Base-by-base conservation (phyloP, 1,140 invertebrate species). In the Heterodera schachtii region DNA sequence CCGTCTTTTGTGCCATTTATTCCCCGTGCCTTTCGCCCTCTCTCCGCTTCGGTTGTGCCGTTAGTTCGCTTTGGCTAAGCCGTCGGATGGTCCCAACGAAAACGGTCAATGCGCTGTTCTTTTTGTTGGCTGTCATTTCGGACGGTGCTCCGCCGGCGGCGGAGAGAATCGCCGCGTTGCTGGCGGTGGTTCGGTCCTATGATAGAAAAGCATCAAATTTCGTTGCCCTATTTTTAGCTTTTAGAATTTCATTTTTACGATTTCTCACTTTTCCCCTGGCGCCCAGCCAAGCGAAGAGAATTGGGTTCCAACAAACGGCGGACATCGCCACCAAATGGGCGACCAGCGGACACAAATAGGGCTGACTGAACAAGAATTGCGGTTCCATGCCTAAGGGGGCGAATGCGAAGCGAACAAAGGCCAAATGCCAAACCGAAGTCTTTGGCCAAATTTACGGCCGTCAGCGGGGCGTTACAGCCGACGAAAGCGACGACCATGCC, bases 261-360 rank as follows among this genome's bases (percentile, higher is more conserved):
- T 43, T 46, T 16, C 4, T 11, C 9, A 46, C 69, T 46, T 71
- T 71, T 7, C 43, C 69, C 21, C 19, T 71, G 31, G 69, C 69
- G 21, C 69, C 44, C 9, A 88, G 78, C 87, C 87, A 88, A 75
- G 87, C 88, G 84, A 88, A 88, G 4, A 88, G 80, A 46, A 88
- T 47, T 7, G 87, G 87, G 67, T 88, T 88, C 86, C 87, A 87
- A 46, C 88, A 80, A n/a, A 88, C 87, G 5, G 84, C 78, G 5
- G 84, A 84, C 87, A 88, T 88, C 8, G 87, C 87, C 21, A 89
- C 84, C 19, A 79, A 69, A 75, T 88, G 87, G 5, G 87, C 87
- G 31, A 89, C 64, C 13, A 88, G 73, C 6, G 86, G 82, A 78
- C 82, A 88, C 21, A 88, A 77, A 71, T 89, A 88, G 31, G 87